Percentiles rank a stretch among this genome's conserved stretches.
Conservation (phyloP, 2,113 vertebrate species). For the Takifugu bimaculatus region DNA sequence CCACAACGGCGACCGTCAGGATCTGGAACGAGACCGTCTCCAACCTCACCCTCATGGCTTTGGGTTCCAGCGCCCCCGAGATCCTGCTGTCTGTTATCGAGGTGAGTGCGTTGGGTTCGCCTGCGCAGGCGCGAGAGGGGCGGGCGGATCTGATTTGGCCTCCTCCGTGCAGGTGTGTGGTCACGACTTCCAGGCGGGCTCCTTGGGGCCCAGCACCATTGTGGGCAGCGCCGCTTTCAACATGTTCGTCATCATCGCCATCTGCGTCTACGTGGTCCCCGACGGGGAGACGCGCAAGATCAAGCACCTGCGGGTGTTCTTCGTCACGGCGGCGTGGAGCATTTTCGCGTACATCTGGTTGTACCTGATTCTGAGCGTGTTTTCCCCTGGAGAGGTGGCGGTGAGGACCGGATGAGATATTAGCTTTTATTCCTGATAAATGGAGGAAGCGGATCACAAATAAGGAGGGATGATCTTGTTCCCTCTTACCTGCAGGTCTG, state of each 20-base stretch:
- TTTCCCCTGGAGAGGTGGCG: conserved; percentile 79
- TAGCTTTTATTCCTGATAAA: background rate
- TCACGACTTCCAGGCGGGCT: conserved; percentile 74
- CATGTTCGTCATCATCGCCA: conserved; percentile 83
- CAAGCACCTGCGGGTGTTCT: conserved; percentile 82
- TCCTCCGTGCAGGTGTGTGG: conserved; percentile 72
- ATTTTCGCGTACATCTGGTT: conserved; percentile 85
- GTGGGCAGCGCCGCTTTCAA: conserved; percentile 85
- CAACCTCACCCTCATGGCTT: conserved; percentile 82
- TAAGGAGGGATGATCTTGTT: background rate
- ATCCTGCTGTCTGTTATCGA: conserved; percentile 84
- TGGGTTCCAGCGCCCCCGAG: conserved; percentile 82
- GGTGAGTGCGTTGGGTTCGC: conserved; percentile 23
- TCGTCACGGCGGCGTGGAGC: conserved; percentile 81
- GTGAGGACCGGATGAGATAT: conserved; percentile 37
- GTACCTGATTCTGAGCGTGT: conserved; percentile 79
- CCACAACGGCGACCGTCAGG: conserved; percentile 78
- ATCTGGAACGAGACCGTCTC: conserved; percentile 86
- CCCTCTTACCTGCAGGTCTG: conserved; percentile 62
- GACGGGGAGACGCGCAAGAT: conserved; percentile 80
- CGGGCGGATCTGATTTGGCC: conserved; percentile 2
- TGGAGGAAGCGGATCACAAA: background rate
- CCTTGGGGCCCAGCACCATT: conserved; percentile 82
- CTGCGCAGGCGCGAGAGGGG: background rate
- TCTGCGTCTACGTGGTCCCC: conserved; percentile 82